Conservation (phyloP, 1,140 invertebrate species). For the Ceratoteleas bidentatus region DNA sequence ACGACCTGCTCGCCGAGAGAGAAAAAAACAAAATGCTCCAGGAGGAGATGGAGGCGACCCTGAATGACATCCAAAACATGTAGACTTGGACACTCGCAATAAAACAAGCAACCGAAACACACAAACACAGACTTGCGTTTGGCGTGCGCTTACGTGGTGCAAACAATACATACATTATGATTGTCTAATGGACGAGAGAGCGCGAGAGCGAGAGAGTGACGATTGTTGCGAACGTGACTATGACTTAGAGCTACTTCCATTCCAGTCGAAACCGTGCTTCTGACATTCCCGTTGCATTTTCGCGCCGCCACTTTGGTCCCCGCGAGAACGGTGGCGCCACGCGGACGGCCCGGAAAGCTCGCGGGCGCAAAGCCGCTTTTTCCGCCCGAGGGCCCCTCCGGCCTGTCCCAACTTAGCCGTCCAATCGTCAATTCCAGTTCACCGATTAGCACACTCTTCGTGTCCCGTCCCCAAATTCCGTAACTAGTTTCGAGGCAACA, state of each 20-base stretch:
- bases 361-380: no score
- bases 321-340: neutral
- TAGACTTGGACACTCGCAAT: slow-evolving; percentile 83
- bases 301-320: neutral
- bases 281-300: slow-evolving; percentile 30
- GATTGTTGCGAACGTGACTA: slow-evolving; percentile 21
- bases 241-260: slow-evolving; percentile 56
- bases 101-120: slow-evolving; percentile 42
- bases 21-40: slow-evolving; percentile 98
- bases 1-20: slow-evolving; percentile 96
- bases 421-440: slow-evolving; percentile 5
- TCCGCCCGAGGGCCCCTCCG: neutral
- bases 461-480: neutral
- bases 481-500: slow-evolving; percentile 4
- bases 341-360: no score
- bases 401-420: slow-evolving; percentile 3
- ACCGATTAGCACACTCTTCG: neutral
- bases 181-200: slow-evolving; percentile 55
- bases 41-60: slow-evolving; percentile 99
- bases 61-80: slow-evolving; percentile 99
- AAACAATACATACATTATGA: slow-evolving; percentile 66
- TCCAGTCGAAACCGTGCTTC: slow-evolving; percentile 24
- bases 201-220: slow-evolving; percentile 48
- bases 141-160: slow-evolving; percentile 72
- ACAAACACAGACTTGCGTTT: slow-evolving; percentile 51